Evolutionary conservation across 2,797 vertebrate species (phyloP), one percentile per base, ranked within the genome.

Genomic region (Denticeps clupeoides): DNA sequence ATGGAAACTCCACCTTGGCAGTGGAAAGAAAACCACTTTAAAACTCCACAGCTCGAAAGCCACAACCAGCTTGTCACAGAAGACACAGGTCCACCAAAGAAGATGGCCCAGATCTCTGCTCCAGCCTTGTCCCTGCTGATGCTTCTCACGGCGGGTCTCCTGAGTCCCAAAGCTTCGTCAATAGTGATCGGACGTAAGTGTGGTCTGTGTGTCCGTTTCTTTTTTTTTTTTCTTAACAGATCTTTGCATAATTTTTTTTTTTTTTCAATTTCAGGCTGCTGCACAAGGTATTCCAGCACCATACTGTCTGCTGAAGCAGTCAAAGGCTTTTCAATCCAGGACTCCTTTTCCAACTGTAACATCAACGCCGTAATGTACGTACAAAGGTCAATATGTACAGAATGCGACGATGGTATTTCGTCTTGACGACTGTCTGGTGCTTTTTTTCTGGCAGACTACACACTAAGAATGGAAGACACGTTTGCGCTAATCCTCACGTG

Each of bases 321-420:
- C 40, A 57, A 2, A 5, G 75, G 76, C 3, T 74, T 69, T 41
- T 70, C 76, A 0, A 31, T 80, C 28, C 80, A 82, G 65, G 50
- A 22, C 1, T 0, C 1, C 0, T 49, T 0, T 2, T 65, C 63
- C 37, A 0, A 49, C 3, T 82, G 79, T 56, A 6, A 15, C 0
- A 67, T 78, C n/a, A 37, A 52, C 4, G 73, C 76, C 44, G 78
- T 82, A 47, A 79, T 81, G 80, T 80, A 13, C 78, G 75, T 60
- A 37, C 29, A 22, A 47, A 18, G 29, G 29, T 11, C 7, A 9
- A 13, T 16, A 35, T 18, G n/a, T 23, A 10, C 31, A 32, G 45
- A 7, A 21, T 27, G 27, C 2, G 25, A 10, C 1, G 25, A 7
- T 4, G 4, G 25, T 6, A 19, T 8, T 22, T 26, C 18, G 4